These are phyloP conservation scores for Erpornis zantholeuca DNA, from an alignment of 2,113 vertebrate genomes.

Conservation along the genomic window DNA sequence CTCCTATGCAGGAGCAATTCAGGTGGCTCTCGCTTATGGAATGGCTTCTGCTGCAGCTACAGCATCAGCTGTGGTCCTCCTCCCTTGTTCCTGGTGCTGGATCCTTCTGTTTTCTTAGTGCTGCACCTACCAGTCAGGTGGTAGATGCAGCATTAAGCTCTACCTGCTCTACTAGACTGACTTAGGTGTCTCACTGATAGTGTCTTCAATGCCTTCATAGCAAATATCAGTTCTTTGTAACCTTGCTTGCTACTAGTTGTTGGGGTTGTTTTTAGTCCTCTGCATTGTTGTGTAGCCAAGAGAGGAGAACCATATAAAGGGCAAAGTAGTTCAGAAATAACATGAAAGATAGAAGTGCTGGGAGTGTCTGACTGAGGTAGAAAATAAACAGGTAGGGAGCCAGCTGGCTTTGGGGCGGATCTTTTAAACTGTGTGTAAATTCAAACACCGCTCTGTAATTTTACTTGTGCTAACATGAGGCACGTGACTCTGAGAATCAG, in stretches of 20 bases:
- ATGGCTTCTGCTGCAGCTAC: not conserved
- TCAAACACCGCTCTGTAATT: not conserved
- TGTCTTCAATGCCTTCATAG: not conserved
- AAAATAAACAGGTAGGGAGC: constrained; percentile 31
- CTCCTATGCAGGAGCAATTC: not conserved
- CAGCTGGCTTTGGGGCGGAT: not conserved
- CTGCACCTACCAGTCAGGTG: not conserved
- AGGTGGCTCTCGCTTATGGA: fast-evolving
- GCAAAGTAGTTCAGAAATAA: not conserved
- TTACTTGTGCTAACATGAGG: not conserved
- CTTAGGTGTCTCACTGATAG: not conserved
- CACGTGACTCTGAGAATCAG: not conserved
- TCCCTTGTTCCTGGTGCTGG: not conserved
- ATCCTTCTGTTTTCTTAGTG: not conserved
- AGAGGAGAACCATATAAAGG: not conserved
- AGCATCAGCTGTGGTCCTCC: not conserved
- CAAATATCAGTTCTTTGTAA: not conserved
- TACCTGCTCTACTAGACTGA: not conserved
- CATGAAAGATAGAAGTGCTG: not conserved
- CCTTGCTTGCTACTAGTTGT: not conserved
- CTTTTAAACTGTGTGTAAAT: not conserved
- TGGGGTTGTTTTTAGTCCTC: not conserved
- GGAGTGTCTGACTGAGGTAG: not conserved
- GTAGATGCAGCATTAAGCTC: not conserved
- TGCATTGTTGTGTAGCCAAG: not conserved